Conservation (phyloP, 2,797 vertebrate species). For the Okamejei kenojei region DNA sequence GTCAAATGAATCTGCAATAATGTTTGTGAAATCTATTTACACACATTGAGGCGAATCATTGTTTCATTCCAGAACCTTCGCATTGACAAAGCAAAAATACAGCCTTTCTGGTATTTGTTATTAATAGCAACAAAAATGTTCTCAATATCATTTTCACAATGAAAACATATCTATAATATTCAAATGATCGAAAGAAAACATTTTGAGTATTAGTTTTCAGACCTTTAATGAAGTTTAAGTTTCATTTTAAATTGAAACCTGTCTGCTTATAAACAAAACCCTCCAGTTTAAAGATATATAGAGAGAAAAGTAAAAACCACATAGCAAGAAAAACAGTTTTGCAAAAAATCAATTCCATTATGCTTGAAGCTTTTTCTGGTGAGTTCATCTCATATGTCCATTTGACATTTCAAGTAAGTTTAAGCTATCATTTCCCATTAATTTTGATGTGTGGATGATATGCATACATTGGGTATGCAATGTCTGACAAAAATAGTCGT, state of each 20-base stretch:
- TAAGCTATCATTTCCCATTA: constrained; percentile 32
- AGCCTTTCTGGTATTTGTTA: constrained; percentile 50
- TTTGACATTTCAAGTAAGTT: constrained; percentile 31
- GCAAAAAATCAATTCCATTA: constrained; percentile 35
- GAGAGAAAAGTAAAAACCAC: constrained; percentile 17
- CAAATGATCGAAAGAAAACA: background rate
- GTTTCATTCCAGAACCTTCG: constrained; percentile 49
- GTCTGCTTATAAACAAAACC: background rate
- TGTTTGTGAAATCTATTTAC: constrained; percentile 53
- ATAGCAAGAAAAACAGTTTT: constrained; percentile 18
- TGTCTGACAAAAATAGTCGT: background rate
- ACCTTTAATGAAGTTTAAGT: constrained; percentile 14
- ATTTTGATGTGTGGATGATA: constrained; percentile 24
- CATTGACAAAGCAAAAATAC: constrained; percentile 53
- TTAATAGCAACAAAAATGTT: constrained; percentile 52
- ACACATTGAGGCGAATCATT: constrained; percentile 52
- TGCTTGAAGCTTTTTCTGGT: constrained; percentile 27
- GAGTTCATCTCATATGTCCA: constrained; percentile 26
- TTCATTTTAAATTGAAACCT: constrained; percentile 28
- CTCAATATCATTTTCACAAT: constrained; percentile 50
- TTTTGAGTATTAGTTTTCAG: background rate
- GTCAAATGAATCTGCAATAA: constrained; percentile 45
- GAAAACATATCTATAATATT: background rate
- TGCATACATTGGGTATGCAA: background rate
- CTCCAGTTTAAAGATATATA: background rate